Conservation (phyloP, 2,797 vertebrate genomes). For the Halcyon chelicuti region DNA sequence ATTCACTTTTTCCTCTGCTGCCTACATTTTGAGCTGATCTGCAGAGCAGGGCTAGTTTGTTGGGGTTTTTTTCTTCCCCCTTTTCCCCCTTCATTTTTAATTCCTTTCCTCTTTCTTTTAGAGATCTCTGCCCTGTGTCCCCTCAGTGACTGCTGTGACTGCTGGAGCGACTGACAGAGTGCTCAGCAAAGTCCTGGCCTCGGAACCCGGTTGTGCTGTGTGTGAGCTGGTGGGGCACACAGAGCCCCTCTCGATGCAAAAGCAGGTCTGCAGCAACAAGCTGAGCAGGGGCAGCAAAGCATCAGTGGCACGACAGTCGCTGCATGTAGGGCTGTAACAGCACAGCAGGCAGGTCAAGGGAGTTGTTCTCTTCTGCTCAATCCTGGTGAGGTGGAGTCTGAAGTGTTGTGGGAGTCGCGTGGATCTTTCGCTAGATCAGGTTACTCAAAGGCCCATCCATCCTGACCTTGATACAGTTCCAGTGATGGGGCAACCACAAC, state of each 20-base stretch:
- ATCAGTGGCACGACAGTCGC: rapidly evolving
- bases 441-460: background rate
- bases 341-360: background rate
- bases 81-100: too few species aligned
- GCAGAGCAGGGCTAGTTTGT: background rate
- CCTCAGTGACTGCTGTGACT: background rate
- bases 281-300: background rate
- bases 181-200: background rate
- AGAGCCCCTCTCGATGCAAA: background rate
- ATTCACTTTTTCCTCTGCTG: background rate
- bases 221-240: background rate
- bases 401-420: background rate
- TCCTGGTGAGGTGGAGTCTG: background rate
- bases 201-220: background rate
- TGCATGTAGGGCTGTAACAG: background rate
- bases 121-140: background rate
- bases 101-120: background rate
- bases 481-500: background rate
- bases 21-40: background rate
- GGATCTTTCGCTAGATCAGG: background rate
- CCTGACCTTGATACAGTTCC: background rate
- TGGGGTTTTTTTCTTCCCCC: too few species aligned
- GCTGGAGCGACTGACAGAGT: background rate
- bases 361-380: background rate
- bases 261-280: background rate